Percentiles rank a stretch among this genome's conserved stretches.
Conservation (phyloP, 2,888 invertebrate species). For the Nemapogon koenigi region DNA sequence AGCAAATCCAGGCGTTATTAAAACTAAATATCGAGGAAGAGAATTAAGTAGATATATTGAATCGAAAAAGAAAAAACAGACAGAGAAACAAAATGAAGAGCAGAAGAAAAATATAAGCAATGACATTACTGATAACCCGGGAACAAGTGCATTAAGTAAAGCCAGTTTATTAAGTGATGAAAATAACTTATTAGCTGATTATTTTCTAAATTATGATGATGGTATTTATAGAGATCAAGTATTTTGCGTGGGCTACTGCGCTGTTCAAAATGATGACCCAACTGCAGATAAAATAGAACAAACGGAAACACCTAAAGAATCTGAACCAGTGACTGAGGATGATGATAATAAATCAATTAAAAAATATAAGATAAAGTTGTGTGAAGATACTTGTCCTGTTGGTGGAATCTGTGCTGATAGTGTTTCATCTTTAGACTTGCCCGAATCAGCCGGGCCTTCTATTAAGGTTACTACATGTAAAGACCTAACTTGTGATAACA, state of each 20-base stretch:
- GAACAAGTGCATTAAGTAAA: neutral
- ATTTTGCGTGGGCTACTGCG: conserved; percentile 43
- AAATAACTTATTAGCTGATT: neutral
- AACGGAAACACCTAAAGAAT: conserved; percentile 19
- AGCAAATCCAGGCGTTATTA: conserved; percentile 24
- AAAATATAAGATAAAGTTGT: conserved; percentile 24
- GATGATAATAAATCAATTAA: conserved; percentile 13
- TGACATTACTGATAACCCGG: neutral
- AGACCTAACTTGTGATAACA: conserved; percentile 26
- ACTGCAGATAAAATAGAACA: conserved; percentile 11
- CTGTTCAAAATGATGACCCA: conserved; percentile 26
- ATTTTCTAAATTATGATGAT: conserved; percentile 8
- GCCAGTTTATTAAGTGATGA: too few species aligned
- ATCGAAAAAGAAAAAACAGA: conserved; percentile 1
- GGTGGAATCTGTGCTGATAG: conserved; percentile 21
- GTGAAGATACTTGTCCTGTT: conserved; percentile 23
- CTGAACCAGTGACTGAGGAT: conserved; percentile 1
- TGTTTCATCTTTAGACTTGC: conserved; percentile 26
- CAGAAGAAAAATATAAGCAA: neutral
- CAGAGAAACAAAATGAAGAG: neutral
- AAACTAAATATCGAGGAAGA: conserved; percentile 24
- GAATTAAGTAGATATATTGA: neutral
- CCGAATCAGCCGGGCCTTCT: conserved; percentile 22
- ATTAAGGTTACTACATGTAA: conserved; percentile 33
- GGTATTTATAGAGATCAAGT: conserved; percentile 27